Conservation (phyloP, 2,888 invertebrate genomes). For the Pseudococcus longispinus region DNA sequence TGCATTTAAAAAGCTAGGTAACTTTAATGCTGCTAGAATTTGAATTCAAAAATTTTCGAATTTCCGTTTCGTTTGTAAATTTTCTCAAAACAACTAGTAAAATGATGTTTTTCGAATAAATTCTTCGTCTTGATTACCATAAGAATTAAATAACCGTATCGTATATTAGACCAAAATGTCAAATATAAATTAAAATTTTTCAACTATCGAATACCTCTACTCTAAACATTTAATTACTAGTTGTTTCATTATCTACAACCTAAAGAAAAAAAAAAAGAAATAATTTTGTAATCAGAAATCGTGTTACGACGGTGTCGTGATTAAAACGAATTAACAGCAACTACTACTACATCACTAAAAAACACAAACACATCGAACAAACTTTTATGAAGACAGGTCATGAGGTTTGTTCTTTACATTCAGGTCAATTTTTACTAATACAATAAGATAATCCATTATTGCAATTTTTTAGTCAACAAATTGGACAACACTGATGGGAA, state of each 20-base stretch:
- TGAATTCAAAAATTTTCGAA: not conserved
- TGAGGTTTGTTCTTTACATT: not conserved
- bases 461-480: not conserved
- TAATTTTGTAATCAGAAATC: conserved; percentile 23
- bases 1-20: not conserved
- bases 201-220: not conserved
- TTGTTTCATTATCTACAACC: conserved; percentile 26
- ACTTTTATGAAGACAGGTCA: conserved; percentile 23
- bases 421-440: not conserved
- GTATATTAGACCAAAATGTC: not conserved
- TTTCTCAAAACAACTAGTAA: not conserved
- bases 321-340: conserved; percentile 36
- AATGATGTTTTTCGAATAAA: not conserved
- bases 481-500: not conserved
- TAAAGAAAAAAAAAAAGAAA: not conserved
- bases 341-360: conserved; percentile 29
- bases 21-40: not conserved
- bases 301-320: conserved; percentile 30
- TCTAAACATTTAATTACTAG: conserved; percentile 20
- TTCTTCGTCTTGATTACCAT: too few species aligned
- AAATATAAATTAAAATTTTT: not conserved
- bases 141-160: too few species aligned
- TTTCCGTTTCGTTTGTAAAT: not conserved
- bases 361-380: conserved; percentile 37
- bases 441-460: not conserved